Conservation (phyloP, 2,797 vertebrate genomes). For the Sphenopsis melanotis region DNA sequence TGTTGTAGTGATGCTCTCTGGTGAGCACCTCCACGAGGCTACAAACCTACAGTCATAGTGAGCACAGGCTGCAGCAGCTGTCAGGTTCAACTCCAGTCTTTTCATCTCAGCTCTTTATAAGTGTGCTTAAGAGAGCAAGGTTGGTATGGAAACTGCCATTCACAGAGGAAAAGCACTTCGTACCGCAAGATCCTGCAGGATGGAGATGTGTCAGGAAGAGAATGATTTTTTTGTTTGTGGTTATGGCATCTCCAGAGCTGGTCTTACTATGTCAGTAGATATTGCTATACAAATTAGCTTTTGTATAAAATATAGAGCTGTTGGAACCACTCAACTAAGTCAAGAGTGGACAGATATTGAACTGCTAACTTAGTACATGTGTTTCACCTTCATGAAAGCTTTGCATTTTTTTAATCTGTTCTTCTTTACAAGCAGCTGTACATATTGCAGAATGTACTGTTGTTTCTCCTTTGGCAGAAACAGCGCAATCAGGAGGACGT, state of each 20-base stretch:
- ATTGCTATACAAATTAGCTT: background rate
- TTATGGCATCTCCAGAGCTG: background rate
- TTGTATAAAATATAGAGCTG: background rate
- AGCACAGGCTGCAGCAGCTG: background rate
- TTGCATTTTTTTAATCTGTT: background rate
- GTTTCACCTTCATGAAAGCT: background rate
- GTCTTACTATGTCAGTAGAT: background rate
- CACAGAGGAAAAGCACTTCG: background rate
- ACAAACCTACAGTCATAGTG: rapidly evolving
- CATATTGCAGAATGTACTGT: background rate
- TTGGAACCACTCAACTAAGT: background rate
- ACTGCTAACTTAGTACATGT: background rate
- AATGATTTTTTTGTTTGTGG: background rate
- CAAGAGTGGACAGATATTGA: background rate
- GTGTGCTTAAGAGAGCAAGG: background rate
- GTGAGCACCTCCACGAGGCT: background rate
- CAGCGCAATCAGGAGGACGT: background rate
- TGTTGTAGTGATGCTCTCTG: background rate
- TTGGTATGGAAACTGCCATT: constrained; percentile 8
- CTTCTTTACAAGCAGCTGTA: background rate
- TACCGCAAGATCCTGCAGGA: background rate
- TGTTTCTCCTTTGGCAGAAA: background rate
- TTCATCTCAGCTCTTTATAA: background rate
- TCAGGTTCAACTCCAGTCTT: background rate
- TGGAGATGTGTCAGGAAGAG: background rate